Conservation (phyloP, 1,140 invertebrate species). For the Wasmannia auropunctata region DNA sequence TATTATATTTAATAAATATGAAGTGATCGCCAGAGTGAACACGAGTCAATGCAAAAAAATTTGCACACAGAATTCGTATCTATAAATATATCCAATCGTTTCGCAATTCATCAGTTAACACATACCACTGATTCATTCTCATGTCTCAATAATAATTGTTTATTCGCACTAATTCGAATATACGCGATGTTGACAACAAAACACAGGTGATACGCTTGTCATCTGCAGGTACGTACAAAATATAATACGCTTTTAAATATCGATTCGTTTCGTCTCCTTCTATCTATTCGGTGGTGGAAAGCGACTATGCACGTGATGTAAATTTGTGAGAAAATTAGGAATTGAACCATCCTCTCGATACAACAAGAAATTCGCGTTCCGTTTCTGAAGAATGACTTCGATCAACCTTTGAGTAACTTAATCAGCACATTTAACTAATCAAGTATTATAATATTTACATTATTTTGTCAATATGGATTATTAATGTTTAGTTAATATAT, state of each 20-base stretch:
- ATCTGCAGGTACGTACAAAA: background rate
- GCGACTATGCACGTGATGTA: background rate
- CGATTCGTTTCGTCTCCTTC: background rate
- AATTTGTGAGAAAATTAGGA: slow-evolving; percentile 33
- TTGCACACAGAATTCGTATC: background rate
- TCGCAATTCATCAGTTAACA: slow-evolving; percentile 12
- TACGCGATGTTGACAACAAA: background rate
- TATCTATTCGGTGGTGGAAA: background rate
- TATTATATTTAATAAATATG: background rate
- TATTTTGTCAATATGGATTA: background rate
- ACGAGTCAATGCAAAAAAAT: slow-evolving; percentile 12
- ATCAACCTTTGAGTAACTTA: background rate
- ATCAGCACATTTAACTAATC: background rate
- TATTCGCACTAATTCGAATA: background rate
- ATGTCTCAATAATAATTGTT: background rate
- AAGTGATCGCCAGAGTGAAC: background rate
- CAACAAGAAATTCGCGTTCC: no score
- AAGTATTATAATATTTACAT: background rate
- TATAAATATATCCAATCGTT: slow-evolving; percentile 39
- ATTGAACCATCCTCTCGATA: no score
- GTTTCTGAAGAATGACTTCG: background rate
- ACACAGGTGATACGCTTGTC: background rate
- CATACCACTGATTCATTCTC: background rate
- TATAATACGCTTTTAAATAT: slow-evolving; percentile 10
- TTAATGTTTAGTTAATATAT: background rate